Evolutionary conservation across 2,797 vertebrate species (phyloP), one percentile per base, ranked within the genome.

Genomic region (Scolopax bukidnonensis): DNA sequence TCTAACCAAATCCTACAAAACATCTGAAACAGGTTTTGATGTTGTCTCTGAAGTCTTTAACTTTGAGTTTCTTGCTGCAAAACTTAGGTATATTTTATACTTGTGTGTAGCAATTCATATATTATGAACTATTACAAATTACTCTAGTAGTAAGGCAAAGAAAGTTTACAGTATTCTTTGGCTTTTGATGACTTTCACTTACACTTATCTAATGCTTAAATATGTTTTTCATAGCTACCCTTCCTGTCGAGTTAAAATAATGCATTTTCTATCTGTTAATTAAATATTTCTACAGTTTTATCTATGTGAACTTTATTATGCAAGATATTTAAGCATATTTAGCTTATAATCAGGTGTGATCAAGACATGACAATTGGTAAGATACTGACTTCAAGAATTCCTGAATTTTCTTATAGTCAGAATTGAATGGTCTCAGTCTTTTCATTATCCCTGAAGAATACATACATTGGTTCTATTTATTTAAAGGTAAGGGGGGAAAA

Each of bases 31-130:
- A 41, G 16, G 14, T 69, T 41, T 69, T 78, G 16, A 10, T 43
- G 18, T n/a, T 17, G 61, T 24, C 43, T 48, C 13, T 13, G 3
- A 76, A 71, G 16, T 23, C 0, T 0, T 28, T 6, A 67, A 30
- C 28, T 71, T 86, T 9, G n/a, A 41, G 19, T 12, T 48, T 10
- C 10, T 43, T 59, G 4, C 5, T 84, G 48, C 25, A 17, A 70
- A 75, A 61, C 7, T 60, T 51, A 48, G 1, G 8, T 7, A 13
- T 54, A 27, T 76, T 65, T 88, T 65, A 47, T 65, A 10, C 16
- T 9, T 51, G 1, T 36, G 16, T 17, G 20, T 21, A 78, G 8
- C 10, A 79, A 51, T 50, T 81, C 4, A 32, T 38, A 17, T 27
- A 41, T 48, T 27, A 5, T 53, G 12, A 81, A 51, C 57, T 48